These are phyloP conservation scores for Rhynchotus rufescens DNA, from an alignment of 2,797 vertebrate genomes.

Conservation along the genomic window DNA sequence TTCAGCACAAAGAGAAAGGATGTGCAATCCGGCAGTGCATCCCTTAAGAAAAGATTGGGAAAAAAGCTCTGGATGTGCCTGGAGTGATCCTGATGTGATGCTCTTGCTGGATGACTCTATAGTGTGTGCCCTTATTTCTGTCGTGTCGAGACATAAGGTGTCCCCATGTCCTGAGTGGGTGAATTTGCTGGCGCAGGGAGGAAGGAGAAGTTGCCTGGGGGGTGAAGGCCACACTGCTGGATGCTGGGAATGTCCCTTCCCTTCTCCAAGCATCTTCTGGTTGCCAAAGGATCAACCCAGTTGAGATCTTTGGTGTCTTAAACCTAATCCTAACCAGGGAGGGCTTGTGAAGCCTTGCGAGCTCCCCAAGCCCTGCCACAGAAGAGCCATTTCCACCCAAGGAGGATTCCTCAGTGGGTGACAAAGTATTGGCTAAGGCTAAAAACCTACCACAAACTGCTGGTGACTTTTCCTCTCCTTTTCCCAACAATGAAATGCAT, in stretches of 20 bases:
- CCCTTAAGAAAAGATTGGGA: neutral
- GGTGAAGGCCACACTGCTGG: neutral
- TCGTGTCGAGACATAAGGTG: neutral
- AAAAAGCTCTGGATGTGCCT: neutral
- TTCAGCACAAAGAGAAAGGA: neutral
- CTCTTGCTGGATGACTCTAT: neutral
- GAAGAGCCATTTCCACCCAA: neutral
- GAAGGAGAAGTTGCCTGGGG: accelerated
- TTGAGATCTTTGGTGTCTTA: neutral
- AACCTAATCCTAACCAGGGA: neutral
- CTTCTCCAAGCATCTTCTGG: neutral
- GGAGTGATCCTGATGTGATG: too few relatives aligned
- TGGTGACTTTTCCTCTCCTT: neutral
- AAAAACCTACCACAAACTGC: neutral
- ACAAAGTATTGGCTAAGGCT: neutral
- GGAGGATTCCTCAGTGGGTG: neutral
- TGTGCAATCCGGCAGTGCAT: neutral
- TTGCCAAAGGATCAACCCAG: neutral
- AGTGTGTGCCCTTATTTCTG: too few relatives aligned
- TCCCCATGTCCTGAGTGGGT: accelerated
- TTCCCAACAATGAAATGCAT: neutral
- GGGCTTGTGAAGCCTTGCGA: accelerated
- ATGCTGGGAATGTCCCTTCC: neutral
- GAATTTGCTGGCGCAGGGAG: accelerated
- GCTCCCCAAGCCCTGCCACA: neutral